Evolutionary conservation across 2,113 vertebrate genomes (phyloP), one percentile per base, ranked within the genome.

Genomic region (Meleagris gallopavo): DNA sequence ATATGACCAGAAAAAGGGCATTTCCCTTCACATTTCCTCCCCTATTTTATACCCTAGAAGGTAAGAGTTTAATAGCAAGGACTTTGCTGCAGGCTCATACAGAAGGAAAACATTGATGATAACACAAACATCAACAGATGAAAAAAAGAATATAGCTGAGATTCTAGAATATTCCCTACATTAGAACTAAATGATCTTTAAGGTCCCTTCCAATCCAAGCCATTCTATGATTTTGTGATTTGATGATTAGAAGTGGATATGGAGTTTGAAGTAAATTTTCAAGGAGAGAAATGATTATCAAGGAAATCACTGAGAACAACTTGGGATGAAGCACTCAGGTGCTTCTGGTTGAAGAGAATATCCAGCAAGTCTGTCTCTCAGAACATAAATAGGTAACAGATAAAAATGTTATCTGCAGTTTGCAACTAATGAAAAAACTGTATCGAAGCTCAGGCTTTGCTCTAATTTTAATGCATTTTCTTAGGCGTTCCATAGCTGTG

Each of bases 361-460:
- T 73, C 58, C 75, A 91, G 84, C 62, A 89, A 87, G 43, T 69
- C 73, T 70, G 38, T 34, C 74, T 90, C 32, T 92, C 60, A 87
- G 85, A 93, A 88, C 82, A 65, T 75, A 94, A 95, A 92, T 84
- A 95, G 45, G 55, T 87, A 88, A 89, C 74, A 93, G 85, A 27
- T 40, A 85, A 29, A 89, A 89, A 93, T 66, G 82, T 93, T 96
- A 96, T 83, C 92, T 95, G 41, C 62, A 58, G 64, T 91, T 93
- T 96, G 85, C 93, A 96, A 93, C 67, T 96, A 93, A 93, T 80
- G 82, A 85, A 93, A 94, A 88, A 90, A 89, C 45, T 40, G 71
- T 77, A 79, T 83, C 76, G 85, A 58, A 96, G 79, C 45, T 61
- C 94, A 88, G 60, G 38, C 92, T 87, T 89, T 93, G 88, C 95